phyloP scores from a whole-genome alignment of 1,140 invertebrate species.

The Manduca sexta region DNA sequence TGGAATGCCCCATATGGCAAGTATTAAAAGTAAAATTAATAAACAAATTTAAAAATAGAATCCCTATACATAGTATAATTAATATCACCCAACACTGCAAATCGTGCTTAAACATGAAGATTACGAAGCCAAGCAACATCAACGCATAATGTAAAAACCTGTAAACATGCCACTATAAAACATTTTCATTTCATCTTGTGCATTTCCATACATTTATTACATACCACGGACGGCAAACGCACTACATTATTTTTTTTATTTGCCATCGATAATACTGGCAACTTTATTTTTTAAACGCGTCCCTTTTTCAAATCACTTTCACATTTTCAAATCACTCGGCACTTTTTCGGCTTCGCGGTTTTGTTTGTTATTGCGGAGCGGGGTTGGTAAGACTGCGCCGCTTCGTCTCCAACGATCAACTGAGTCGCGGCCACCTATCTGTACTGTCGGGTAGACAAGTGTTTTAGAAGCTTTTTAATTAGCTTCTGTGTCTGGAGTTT shows the following conservation, averaged over 20 bases:
- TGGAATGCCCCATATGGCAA: too few species aligned
- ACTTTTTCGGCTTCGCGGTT: background rate
- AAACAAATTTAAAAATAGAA: too few species aligned
- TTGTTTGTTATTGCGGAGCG: background rate
- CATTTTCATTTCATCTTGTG: conserved; percentile 30
- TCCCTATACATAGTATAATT: too few species aligned
- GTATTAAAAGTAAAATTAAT: too few species aligned
- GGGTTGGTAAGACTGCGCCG: background rate
- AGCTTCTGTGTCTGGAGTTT: too few species aligned
- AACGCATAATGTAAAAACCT: conserved; percentile 43
- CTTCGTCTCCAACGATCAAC: background rate
- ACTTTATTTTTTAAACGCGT: too few species aligned
- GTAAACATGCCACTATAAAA: conserved; percentile 53
- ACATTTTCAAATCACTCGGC: conserved; percentile 9
- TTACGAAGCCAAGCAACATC: conserved; percentile 7
- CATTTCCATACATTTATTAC: conserved; percentile 28
- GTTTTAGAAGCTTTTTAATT: too few species aligned
- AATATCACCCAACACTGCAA: too few species aligned
- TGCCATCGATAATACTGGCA: conserved; percentile 45
- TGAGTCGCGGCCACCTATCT: background rate
- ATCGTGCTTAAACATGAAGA: too few species aligned
- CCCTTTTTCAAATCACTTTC: conserved; percentile 16
- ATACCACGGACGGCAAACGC: conserved; percentile 65
- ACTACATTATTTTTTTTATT: conserved; percentile 60
- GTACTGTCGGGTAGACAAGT: background rate